Percentiles rank a stretch among this genome's conserved stretches.
Conservation (phyloP, 2,113 vertebrate genomes). For the Nettapus auritus region DNA sequence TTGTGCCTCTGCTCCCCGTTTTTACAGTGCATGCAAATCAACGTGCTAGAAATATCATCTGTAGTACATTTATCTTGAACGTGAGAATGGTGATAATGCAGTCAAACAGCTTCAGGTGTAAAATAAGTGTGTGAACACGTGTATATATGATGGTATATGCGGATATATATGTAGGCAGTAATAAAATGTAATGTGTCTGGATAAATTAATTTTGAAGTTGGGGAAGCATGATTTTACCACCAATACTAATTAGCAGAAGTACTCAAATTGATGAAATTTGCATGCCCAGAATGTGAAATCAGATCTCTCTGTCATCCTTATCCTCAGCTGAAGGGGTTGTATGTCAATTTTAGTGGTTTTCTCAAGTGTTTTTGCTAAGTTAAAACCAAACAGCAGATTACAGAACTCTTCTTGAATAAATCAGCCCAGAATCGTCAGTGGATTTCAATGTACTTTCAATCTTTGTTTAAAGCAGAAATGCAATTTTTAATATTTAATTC, state of each 20-base stretch:
- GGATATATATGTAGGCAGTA: background rate
- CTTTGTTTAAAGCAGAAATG: slow-evolving; percentile 1
- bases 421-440: slow-evolving; percentile 4
- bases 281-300: slow-evolving; percentile 24
- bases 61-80: background rate
- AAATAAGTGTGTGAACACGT: background rate
- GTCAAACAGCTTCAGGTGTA: background rate
- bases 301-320: background rate
- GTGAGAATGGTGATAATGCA: background rate
- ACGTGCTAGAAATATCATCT: background rate
- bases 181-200: background rate
- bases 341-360: slow-evolving; percentile 16
- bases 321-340: background rate
- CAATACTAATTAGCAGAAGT: background rate
- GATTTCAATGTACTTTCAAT: slow-evolving; percentile 26
- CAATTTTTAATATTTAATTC: background rate
- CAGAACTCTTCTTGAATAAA: slow-evolving; percentile 22
- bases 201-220: background rate
- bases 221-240: background rate
- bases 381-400: background rate
- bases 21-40: background rate
- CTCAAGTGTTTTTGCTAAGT: background rate
- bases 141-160: background rate
- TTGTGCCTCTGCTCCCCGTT: background rate
- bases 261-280: background rate